Base-by-base conservation (phyloP, 92 coral and sea anemone genomes). In the Phymanthus crucifer region DNA sequence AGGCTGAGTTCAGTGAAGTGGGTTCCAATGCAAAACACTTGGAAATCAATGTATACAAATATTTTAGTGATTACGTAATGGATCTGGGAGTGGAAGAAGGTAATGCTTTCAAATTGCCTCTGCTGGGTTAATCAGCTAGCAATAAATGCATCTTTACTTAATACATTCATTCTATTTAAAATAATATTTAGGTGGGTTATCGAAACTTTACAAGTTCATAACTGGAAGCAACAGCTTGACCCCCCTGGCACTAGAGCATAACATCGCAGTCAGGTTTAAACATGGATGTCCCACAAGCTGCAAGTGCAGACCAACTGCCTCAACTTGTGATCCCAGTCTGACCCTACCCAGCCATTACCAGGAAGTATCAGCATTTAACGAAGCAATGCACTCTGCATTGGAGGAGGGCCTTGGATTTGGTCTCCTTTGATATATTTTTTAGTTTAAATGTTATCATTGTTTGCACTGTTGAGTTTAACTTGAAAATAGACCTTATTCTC, bases 21-120 rank as follows among this genome's bases (percentile, higher is more conserved):
- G 93, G 93, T 37, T 85, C 90, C 82, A 89, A 90, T 74, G 47
- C 64, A 10, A 90, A 90, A 80, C 18, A 75, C 71, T 31, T 47
- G 79, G 89, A 90, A 80, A 69, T 86, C 52, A 83, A 90, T 76
- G 83, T 86, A 71, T 90, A 47, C 88, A 90, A 90, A 81, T 71
- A 82, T 68, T 85, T 86, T 73, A 65, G 71, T 71, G 86, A 89
- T 80, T 89, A 77, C 77, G 77, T 89, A 32, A 83, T 77, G 74
- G 93, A 89, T 71, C 77, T 57, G 37, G 78, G 85, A 4, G 86
- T 66, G 27, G 66, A 83, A 86, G 83, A 84, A 73, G 85, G 56
- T 14, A 66, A 34, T 0, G 1, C 35, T 21, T 66, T 37, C 8
- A 37, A 37, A 3, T 48, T 48, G 57, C 57, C n/a, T 7, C 12